Evolutionary conservation across 1,140 invertebrate genomes (phyloP).

Genomic region (Drosophila micromelanica): DNA sequence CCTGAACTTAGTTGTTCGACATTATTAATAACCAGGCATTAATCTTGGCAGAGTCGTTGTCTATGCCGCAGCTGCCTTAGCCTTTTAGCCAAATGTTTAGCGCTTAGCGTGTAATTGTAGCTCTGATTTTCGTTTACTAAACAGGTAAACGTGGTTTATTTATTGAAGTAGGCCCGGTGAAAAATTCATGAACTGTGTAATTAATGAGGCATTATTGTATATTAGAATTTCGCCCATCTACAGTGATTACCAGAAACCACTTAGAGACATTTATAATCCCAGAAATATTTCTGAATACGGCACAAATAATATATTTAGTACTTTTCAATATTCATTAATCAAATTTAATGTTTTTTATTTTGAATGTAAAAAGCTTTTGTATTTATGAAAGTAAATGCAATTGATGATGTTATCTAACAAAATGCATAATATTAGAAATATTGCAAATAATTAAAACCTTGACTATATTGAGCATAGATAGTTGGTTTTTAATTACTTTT

Average conservation of each 20-base stretch:
- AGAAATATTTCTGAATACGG: neutral
- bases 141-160: constrained; percentile 37
- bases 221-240: constrained; percentile 3
- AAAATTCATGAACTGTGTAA: constrained; percentile 46
- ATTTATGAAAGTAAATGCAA: neutral
- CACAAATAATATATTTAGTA: neutral
- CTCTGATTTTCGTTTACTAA: constrained; percentile 47
- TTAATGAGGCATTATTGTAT: constrained; percentile 33
- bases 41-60: constrained; percentile 48
- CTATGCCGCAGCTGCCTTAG: constrained; percentile 46
- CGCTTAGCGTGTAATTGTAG: constrained; percentile 64
- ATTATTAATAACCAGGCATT: constrained; percentile 73
- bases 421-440: neutral
- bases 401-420: neutral
- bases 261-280: constrained; percentile 5
- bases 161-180: neutral
- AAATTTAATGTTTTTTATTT: neutral
- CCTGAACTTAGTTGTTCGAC: constrained; percentile 46
- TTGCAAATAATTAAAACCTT: neutral
- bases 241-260: constrained; percentile 17
- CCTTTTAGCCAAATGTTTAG: constrained; percentile 52
- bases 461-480: neutral
- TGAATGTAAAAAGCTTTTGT: neutral
- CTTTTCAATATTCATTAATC: neutral
- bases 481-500: constrained; percentile 19